These are phyloP conservation scores for Falco berigora DNA, from an alignment of 2,797 vertebrate genomes.

Conservation along the genomic window DNA sequence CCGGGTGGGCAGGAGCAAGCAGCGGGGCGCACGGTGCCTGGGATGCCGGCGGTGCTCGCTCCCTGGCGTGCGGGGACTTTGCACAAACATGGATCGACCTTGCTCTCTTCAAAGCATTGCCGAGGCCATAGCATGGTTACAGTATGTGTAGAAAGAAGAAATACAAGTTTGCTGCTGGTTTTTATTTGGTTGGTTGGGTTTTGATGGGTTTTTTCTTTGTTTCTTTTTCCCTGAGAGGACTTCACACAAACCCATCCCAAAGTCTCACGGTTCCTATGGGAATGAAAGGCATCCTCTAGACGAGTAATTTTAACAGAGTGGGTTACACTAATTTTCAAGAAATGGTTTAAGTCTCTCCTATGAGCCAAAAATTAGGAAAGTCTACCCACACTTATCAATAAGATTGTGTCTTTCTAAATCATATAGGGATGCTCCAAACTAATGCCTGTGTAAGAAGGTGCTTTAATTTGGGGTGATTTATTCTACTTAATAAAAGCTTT, in stretches of 20 bases:
- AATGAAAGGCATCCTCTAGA: neutral
- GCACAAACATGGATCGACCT: neutral
- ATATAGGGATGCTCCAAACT: neutral
- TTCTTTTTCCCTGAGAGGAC: neutral
- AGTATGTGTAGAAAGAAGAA: neutral
- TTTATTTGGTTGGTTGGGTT: too few species aligned
- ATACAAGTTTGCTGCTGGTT: neutral
- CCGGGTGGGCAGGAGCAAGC: too few species aligned
- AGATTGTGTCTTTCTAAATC: neutral
- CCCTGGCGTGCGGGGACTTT: too few species aligned
- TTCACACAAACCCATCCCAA: neutral
- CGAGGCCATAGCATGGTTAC: neutral
- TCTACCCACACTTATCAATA: neutral
- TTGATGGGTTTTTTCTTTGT: too few species aligned
- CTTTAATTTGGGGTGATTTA: neutral
- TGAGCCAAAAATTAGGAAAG: neutral
- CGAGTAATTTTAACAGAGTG: neutral
- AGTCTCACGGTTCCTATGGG: neutral
- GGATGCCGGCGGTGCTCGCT: too few species aligned
- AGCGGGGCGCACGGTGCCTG: accelerated
- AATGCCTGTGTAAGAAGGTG: neutral
- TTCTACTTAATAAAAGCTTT: constrained; percentile 6
- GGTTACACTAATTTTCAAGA: accelerated
- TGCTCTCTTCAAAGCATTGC: neutral
- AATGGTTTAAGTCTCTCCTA: accelerated